Conservation (phyloP, 2,797 vertebrate genomes). For the Anomalospiza imberbis region DNA sequence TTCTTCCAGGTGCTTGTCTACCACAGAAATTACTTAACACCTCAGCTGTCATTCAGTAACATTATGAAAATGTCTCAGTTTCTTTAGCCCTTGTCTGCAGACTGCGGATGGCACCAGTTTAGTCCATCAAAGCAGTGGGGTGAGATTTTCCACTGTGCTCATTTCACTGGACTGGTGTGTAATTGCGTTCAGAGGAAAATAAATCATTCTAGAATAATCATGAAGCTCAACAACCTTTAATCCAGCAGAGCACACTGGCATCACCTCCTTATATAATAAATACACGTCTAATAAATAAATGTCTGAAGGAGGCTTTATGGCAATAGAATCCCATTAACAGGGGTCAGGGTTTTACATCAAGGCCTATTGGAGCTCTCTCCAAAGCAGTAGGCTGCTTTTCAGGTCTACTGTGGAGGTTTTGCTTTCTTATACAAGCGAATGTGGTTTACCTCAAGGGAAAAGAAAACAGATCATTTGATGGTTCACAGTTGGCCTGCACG, state of each 20-base stretch:
- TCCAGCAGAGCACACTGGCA: conserved; percentile 48
- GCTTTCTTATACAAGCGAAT: conserved; percentile 59
- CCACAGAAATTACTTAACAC: conserved; percentile 50
- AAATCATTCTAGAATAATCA: conserved; percentile 60
- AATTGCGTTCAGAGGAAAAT: conserved; percentile 31
- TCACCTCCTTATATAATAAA: conserved; percentile 52
- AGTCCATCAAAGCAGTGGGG: conserved; percentile 9
- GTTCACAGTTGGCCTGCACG: conserved; percentile 1
- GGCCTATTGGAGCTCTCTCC: conserved; percentile 37
- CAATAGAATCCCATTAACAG: conserved; percentile 39
- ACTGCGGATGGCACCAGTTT: conserved; percentile 25
- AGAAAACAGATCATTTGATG: conserved; percentile 61
- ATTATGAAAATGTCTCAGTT: conserved; percentile 17
- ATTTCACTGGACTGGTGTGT: conserved; percentile 1
- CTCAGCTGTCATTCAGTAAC: conserved; percentile 25
- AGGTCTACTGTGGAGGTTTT: conserved; percentile 53
- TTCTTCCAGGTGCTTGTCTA: conserved; percentile 20
- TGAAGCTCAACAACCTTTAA: conserved; percentile 47
- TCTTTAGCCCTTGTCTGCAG: not conserved
- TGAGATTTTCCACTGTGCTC: conserved; percentile 62
- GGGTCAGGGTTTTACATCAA: conserved; percentile 51
- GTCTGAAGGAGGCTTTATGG: conserved; percentile 44
- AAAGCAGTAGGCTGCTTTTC: conserved; percentile 62
- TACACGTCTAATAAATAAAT: conserved; percentile 47
- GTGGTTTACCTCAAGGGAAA: conserved; percentile 67